Base-by-base conservation (phyloP, 2,888 invertebrate species). In the Conops quadrifasciatus region DNA sequence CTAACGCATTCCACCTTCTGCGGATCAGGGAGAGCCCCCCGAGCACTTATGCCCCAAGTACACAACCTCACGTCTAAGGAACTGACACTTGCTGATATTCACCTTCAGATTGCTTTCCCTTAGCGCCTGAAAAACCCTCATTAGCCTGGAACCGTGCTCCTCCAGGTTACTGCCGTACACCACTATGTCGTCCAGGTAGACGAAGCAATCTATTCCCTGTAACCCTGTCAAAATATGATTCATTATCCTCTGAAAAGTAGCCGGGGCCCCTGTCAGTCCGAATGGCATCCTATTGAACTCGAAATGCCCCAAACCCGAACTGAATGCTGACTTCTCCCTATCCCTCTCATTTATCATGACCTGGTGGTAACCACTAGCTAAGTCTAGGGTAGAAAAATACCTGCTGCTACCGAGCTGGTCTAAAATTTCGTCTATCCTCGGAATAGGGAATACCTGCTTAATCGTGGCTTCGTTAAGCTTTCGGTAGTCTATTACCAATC, bases 301-400 rank as follows among this genome's bases (percentile, higher is more conserved):
- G 43, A 75, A 81, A 51, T 80, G 79, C 0, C 78, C 80, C 13
- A 56, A 21, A n/a, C 53, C 53, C 21, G 53, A 56, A 21, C 53
- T 56, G 13, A 56, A 56, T 11, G 53, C 53, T 3, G 53, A n/a
- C 24, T 56, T 56, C 5, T 56, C 53, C n/a, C 13, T 49, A 1
- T 49, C 49, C 16, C 5, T 19, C 5, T 49, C 13, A 49, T 49
- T n/a, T 13, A 49, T n/a, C 49, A 49, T 87, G 2, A 80, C 68
- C 49, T 85, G 86, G 2, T 78, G 83, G 36, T 80, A 84, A 53
- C 82, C 82, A 7, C 79, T 83, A 87, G 26, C 82, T 87, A 58
- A 86, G 84, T 70, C 83, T 85, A 0, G 83, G 84, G 77, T 86
- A 81, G 3, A 84, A 26, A 69, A 69, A 47, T 62, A 69, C 26